Conservation (phyloP, 2,113 vertebrate genomes). For the Silurus asotus region DNA sequence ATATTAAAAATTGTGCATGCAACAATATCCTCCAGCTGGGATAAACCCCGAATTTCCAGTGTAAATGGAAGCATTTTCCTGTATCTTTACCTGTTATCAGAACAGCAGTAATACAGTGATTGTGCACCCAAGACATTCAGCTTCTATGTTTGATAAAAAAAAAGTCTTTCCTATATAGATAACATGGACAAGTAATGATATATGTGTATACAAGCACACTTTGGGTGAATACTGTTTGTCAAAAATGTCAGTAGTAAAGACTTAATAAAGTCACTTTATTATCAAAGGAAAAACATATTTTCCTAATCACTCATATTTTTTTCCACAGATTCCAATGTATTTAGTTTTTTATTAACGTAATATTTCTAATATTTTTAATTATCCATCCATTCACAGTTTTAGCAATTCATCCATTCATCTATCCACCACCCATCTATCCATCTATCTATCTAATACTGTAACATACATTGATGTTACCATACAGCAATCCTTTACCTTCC, state of each 20-base stretch:
- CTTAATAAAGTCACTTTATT: background rate
- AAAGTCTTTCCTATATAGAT: background rate
- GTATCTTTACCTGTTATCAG: conserved; percentile 2
- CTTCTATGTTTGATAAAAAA: background rate
- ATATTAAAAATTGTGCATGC: background rate
- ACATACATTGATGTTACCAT: background rate
- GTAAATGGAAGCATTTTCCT: conserved; percentile 6
- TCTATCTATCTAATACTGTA: background rate
- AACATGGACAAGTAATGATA: background rate
- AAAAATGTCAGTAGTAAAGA: background rate
- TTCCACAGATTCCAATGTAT: background rate
- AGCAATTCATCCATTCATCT: background rate
- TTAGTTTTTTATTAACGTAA: background rate
- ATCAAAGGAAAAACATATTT: background rate
- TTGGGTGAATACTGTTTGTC: background rate
- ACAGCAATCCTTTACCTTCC: background rate
- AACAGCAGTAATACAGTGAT: background rate
- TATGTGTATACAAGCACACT: background rate
- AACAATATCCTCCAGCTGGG: background rate
- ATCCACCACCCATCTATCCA: background rate
- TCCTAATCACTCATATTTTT: background rate
- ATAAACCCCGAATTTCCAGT: background rate
- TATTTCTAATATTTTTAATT: background rate
- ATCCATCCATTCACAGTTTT: background rate
- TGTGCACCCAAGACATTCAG: background rate